These are phyloP conservation scores for Xanthorhoe spadicearia DNA, from an alignment of 2,888 invertebrate genomes.

Conservation along the genomic window DNA sequence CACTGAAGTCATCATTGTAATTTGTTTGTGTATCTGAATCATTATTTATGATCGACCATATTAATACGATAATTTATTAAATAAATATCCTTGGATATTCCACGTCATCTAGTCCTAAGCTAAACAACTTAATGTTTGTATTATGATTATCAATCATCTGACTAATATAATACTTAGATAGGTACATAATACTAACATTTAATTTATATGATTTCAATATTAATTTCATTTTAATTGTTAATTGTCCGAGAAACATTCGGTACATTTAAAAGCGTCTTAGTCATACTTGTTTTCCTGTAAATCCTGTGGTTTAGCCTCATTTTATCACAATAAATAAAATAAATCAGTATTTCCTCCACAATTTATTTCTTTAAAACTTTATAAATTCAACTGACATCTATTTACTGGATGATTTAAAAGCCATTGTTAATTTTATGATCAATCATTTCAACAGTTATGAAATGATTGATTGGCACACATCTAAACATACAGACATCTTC, in stretches of 20 bases:
- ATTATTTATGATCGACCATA: constrained; percentile 6
- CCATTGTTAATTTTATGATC: not conserved
- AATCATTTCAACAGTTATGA: not conserved
- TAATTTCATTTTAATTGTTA: not conserved
- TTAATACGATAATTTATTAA: not conserved
- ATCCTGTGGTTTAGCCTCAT: constrained; percentile 25
- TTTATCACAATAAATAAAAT: constrained; percentile 19
- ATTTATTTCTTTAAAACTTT: not conserved
- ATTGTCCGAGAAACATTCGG: not conserved
- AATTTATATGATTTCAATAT: not conserved
- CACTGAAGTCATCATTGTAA: constrained; percentile 43
- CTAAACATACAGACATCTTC: not conserved
- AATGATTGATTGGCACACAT: not conserved
- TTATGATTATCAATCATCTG: too few relatives aligned
- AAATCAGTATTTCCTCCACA: constrained; percentile 8
- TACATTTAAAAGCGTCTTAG: constrained; percentile 15
- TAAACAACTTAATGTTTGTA: too few relatives aligned
- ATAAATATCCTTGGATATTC: not conserved
- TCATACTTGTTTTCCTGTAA: constrained; percentile 22
- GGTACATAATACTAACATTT: too few relatives aligned
- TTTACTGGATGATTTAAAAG: not conserved
- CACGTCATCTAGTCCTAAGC: too few relatives aligned
- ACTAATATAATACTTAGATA: not conserved
- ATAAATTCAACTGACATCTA: not conserved
- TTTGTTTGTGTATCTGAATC: constrained; percentile 37